phyloP scores from a whole-genome alignment of 53 echinoderm and acorn worm species.

The Paracentrotus lividus region DNA sequence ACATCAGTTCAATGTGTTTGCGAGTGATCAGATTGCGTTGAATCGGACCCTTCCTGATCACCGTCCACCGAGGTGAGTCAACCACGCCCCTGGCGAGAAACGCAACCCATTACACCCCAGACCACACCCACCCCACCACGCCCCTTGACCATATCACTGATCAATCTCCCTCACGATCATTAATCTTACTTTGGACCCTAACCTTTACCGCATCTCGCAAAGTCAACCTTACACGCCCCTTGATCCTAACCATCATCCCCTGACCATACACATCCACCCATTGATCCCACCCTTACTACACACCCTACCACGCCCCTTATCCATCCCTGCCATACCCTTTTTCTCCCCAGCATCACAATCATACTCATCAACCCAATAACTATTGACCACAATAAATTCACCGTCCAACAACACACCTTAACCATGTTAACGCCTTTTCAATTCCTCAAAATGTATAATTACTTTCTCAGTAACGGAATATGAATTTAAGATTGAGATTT shows the following conservation, averaged over 20 bases:
- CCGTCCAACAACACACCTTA: too few species aligned
- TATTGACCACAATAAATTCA: too few species aligned
- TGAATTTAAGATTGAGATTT: too few species aligned
- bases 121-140: not conserved
- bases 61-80: slow-evolving; percentile 81
- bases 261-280: not conserved
- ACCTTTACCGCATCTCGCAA: too few species aligned
- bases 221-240: too few species aligned
- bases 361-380: too few species aligned
- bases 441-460: too few species aligned
- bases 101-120: not conserved
- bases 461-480: too few species aligned
- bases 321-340: not conserved
- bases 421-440: too few species aligned
- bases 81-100: not conserved
- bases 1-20: slow-evolving; percentile 82
- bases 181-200: too few species aligned
- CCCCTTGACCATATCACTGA: not conserved
- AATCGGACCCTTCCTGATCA: slow-evolving; percentile 87
- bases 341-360: too few species aligned
- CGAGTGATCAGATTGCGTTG: slow-evolving; percentile 85
- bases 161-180: too few species aligned
- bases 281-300: not conserved
- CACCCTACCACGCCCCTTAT: not conserved
- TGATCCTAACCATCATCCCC: not conserved